Conservation (phyloP, 2,113 vertebrate species). For the Mastomys coucha region DNA sequence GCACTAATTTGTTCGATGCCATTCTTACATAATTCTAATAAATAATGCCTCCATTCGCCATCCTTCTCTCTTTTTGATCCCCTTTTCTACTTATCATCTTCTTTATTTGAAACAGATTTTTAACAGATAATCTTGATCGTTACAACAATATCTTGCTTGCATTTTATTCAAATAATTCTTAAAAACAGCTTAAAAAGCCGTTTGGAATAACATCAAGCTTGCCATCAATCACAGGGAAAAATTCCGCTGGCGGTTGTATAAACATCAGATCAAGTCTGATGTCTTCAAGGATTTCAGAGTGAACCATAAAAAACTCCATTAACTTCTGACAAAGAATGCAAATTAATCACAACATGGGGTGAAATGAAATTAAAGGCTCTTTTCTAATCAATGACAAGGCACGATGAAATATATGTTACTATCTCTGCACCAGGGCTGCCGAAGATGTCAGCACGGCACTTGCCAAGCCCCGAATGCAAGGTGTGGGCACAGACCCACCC, state of each 20-base stretch:
- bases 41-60: constrained; percentile 72
- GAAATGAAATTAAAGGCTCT: constrained; percentile 99
- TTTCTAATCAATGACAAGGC: constrained; percentile 99
- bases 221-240: constrained; percentile 95
- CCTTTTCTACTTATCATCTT: constrained; percentile 86
- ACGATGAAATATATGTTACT: constrained; percentile 97
- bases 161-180: constrained; percentile 95
- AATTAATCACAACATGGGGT: constrained; percentile 99
- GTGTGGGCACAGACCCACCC: constrained; percentile 82
- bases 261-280: constrained; percentile 99
- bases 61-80: constrained; percentile 84
- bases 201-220: constrained; percentile 92
- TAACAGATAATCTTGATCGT: constrained; percentile 92
- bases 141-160: constrained; percentile 91
- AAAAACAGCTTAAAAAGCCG: constrained; percentile 94
- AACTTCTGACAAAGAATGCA: constrained; percentile 99
- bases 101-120: constrained; percentile 92
- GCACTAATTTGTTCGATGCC: constrained; percentile 60
- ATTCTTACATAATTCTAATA: constrained; percentile 79
- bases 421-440: constrained; percentile 85
- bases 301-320: constrained; percentile 99
- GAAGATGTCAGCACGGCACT: constrained; percentile 69
- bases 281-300: constrained; percentile 98
- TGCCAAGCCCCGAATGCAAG: constrained; percentile 77
- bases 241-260: constrained; percentile 99